Conservation (phyloP, 1,140 invertebrate species). For the Belonocnema kinseyi region DNA sequence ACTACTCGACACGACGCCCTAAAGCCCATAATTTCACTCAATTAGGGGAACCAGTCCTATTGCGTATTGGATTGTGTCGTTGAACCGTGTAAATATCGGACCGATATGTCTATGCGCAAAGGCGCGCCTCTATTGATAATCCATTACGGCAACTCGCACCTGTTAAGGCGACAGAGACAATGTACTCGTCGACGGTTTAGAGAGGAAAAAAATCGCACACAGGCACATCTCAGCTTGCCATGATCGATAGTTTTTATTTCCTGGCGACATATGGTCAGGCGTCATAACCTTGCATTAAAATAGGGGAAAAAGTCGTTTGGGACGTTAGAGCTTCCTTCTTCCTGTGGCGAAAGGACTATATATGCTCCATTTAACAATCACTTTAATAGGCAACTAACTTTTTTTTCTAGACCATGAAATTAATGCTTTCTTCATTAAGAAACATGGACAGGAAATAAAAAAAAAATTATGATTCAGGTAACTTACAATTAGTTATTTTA, state of each 20-base stretch:
- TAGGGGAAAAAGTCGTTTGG: constrained; percentile 2
- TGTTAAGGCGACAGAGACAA: constrained; percentile 43
- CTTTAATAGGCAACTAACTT: constrained; percentile 19
- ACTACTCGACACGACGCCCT: constrained; percentile 9
- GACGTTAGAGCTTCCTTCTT: constrained; percentile 24
- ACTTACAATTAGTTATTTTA: no score
- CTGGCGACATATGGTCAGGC: constrained; percentile 29
- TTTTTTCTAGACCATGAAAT: constrained; percentile 4
- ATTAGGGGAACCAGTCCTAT: constrained; percentile 22
- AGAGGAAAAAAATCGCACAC: neutral
- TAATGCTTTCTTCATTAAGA: constrained; percentile 8
- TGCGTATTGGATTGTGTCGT: constrained; percentile 21
- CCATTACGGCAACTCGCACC: constrained; percentile 58
- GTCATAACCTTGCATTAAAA: constrained; percentile 28
- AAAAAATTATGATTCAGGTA: no score
- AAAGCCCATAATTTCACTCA: constrained; percentile 31
- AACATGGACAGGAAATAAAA: neutral
- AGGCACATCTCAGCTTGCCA: constrained; percentile 6
- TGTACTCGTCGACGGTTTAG: constrained; percentile 52
- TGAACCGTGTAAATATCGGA: constrained; percentile 16
- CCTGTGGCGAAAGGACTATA: constrained; percentile 5
- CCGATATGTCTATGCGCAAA: constrained; percentile 41
- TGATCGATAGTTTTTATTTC: constrained; percentile 31
- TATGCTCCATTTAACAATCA: constrained; percentile 30
- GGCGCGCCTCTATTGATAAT: constrained; percentile 65